Conservation (phyloP, 2,113 vertebrate genomes). For the Pelecanoides urinatrix region DNA sequence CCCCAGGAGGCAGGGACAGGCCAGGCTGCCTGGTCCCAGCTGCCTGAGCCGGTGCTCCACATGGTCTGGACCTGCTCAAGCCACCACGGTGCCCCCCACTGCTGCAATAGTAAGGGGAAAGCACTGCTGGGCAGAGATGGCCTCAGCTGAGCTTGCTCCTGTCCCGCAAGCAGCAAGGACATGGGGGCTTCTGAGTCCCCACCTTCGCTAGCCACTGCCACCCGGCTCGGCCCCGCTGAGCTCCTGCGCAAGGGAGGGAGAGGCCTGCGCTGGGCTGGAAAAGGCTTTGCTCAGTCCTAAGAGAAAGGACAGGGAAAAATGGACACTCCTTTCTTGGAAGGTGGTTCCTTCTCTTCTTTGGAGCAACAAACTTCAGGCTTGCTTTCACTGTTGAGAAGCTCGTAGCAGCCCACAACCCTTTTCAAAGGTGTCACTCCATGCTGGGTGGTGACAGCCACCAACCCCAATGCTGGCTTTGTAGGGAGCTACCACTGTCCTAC, state of each 20-base stretch:
- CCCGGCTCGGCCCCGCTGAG: background rate
- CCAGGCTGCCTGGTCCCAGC: background rate
- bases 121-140: background rate
- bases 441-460: background rate
- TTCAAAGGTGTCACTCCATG: background rate
- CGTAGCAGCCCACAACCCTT: accelerated
- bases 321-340: background rate
- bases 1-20: no score
- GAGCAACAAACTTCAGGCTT: background rate
- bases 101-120: background rate
- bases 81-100: background rate
- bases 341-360: background rate
- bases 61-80: background rate
- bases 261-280: background rate
- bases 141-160: background rate
- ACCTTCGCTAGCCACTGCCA: background rate
- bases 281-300: background rate
- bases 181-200: background rate
- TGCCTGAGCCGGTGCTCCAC: background rate
- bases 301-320: background rate
- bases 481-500: background rate
- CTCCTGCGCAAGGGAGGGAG: background rate
- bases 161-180: accelerated
- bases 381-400: background rate
- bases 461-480: background rate